phyloP scores from a whole-genome alignment of 2,888 invertebrate species.

The Tineola bisselliella region DNA sequence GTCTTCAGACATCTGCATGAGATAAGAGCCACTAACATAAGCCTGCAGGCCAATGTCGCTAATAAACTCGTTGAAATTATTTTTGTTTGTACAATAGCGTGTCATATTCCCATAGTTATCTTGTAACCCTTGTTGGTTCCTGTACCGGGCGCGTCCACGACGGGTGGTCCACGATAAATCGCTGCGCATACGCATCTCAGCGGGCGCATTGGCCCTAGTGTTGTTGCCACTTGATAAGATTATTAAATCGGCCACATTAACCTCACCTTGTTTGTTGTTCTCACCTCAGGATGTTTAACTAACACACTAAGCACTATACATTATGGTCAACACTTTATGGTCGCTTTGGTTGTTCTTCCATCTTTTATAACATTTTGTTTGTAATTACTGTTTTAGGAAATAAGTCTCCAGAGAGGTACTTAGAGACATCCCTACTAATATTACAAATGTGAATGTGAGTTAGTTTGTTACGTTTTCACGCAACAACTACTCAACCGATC shows the following conservation, averaged over 20 bases:
- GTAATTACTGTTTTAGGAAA: no score
- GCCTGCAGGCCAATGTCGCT: neutral
- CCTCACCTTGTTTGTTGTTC: constrained; percentile 15
- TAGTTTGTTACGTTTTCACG: no score
- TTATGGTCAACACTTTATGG: no score
- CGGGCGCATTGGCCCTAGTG: constrained; percentile 31
- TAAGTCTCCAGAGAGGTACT: no score
- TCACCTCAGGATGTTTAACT: neutral
- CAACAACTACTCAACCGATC: no score
- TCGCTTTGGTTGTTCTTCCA: no score
- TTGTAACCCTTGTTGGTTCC: neutral
- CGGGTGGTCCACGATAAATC: constrained; percentile 39
- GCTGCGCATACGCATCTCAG: constrained; percentile 32
- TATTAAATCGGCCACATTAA: constrained; percentile 23
- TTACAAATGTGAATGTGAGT: no score
- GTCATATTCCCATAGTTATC: neutral
- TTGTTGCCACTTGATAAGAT: constrained; percentile 35
- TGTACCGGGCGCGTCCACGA: constrained; percentile 17
- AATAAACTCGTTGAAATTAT: constrained; percentile 1
- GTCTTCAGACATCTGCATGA: neutral
- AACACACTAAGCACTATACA: neutral
- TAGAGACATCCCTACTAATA: no score
- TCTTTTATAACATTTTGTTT: no score
- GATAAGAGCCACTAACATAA: neutral
- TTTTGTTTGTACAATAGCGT: neutral